Conservation (phyloP, 2,113 vertebrate species). For the Propithecus coquereli region DNA sequence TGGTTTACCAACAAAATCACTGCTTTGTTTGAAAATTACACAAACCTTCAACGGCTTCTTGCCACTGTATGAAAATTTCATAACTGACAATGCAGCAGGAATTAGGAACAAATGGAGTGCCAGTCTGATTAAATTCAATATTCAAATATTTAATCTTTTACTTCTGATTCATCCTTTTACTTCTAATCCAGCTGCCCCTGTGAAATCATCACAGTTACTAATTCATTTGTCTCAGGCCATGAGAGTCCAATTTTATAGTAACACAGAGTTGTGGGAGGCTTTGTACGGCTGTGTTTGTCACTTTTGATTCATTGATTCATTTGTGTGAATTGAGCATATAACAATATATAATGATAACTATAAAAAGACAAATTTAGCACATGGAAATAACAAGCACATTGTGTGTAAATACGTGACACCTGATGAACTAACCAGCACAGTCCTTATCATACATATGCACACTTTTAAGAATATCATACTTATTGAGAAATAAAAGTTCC, state of each 20-base stretch:
- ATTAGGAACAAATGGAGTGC: neutral
- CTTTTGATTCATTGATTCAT: neutral
- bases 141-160: neutral
- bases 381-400: neutral
- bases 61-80: neutral
- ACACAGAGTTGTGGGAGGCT: neutral
- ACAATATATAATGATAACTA: neutral
- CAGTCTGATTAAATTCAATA: neutral
- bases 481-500: neutral
- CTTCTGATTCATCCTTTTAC: neutral
- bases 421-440: neutral
- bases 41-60: neutral
- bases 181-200: neutral
- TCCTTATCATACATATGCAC: neutral
- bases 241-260: neutral
- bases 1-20: neutral
- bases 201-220: neutral
- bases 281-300: neutral
- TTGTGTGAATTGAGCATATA: neutral
- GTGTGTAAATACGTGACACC: neutral
- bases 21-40: neutral
- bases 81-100: neutral
- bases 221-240: neutral
- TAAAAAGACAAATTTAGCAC: neutral
- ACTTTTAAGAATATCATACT: neutral